Conservation (phyloP, 2,113 vertebrate genomes). For the Numenius arquata region DNA sequence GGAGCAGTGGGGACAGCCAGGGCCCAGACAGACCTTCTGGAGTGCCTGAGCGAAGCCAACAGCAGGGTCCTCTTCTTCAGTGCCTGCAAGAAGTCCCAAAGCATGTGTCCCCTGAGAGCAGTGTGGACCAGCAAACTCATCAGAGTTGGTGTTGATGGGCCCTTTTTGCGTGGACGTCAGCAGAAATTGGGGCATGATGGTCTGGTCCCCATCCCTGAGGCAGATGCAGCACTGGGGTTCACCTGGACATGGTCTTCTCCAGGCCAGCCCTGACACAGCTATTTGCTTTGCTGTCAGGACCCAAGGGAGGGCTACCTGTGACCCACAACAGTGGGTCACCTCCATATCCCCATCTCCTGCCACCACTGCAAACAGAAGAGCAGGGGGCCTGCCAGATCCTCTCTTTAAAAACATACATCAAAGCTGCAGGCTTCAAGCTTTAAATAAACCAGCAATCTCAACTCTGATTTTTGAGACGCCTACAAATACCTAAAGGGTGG, state of each 20-base stretch:
- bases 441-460: not conserved
- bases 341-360: not conserved
- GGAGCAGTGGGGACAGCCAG: not conserved
- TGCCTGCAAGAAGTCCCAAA: not conserved
- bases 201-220: rapidly evolving
- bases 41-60: rapidly evolving
- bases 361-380: not conserved
- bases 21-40: not conserved
- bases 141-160: rapidly evolving
- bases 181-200: rapidly evolving
- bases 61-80: not conserved
- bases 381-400: not conserved
- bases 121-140: rapidly evolving
- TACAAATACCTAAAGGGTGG: no score
- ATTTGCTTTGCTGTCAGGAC: not conserved
- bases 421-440: not conserved
- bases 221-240: rapidly evolving
- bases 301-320: not conserved
- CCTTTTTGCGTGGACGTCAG: not conserved
- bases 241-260: not conserved
- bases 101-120: not conserved
- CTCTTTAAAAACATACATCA: not conserved
- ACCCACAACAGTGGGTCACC: not conserved
- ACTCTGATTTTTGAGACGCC: not conserved
- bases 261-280: not conserved